Conservation (phyloP, 2,888 invertebrate species). For the Lydus trimaculatus region DNA sequence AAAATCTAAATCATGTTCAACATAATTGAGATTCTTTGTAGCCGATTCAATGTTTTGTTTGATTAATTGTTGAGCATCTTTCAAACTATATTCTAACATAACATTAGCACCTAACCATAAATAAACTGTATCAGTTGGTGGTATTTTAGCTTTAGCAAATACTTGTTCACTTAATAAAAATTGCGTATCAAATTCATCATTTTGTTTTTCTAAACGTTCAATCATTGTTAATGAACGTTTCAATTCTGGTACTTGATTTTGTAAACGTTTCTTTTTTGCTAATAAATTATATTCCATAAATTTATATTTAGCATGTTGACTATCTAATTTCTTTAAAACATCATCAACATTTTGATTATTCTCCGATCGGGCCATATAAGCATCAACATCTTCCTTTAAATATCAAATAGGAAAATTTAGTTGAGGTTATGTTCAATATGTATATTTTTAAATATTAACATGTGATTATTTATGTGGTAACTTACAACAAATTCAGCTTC, state of each 20-base stretch:
- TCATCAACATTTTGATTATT: constrained; percentile 84
- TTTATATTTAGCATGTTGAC: constrained; percentile 95
- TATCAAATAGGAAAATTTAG: constrained; percentile 33
- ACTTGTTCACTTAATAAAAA: constrained; percentile 93
- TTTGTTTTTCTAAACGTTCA: constrained; percentile 82
- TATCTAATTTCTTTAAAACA: constrained; percentile 86
- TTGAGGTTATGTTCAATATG: constrained; percentile 31
- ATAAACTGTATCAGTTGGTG: constrained; percentile 88
- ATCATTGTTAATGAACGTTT: constrained; percentile 92
- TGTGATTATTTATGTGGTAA: constrained; percentile 41
- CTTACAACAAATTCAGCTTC: constrained; percentile 88
- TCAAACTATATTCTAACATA: constrained; percentile 94
- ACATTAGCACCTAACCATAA: constrained; percentile 91
- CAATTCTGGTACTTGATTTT: constrained; percentile 94
- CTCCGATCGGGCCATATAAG: constrained; percentile 85
- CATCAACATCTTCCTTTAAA: constrained; percentile 91
- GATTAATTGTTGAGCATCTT: constrained; percentile 87
- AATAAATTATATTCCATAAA: constrained; percentile 94
- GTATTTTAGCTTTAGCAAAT: constrained; percentile 79
- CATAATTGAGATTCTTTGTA: constrained; percentile 80
- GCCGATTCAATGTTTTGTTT: constrained; percentile 86
- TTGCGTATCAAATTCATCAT: constrained; percentile 83
- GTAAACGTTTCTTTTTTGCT: constrained; percentile 84
- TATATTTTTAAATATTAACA: constrained; percentile 35
- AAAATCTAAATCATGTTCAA: constrained; percentile 94